Base-by-base conservation (phyloP, 2,797 vertebrate species). In the Acanthurus tractus region DNA sequence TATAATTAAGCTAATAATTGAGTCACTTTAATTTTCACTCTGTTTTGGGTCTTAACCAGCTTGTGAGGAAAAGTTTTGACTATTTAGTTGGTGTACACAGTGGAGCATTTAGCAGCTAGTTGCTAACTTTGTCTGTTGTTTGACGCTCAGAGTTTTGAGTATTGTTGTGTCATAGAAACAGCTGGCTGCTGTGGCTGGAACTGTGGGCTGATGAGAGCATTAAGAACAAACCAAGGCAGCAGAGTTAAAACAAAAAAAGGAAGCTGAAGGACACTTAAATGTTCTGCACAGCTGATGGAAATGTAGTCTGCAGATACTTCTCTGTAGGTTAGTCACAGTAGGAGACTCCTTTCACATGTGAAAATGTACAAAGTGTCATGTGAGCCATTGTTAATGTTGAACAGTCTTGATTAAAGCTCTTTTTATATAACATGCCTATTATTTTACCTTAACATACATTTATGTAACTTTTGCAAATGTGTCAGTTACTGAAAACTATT, bases 1-100 rank as follows among this genome's bases (percentile, higher is more conserved):
- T 49, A 49, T 64, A 29, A 29, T 29, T 29, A 29, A 29, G 29
- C 2, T 29, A 29, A 29, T 29, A 29, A 29, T 29, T 29, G 5
- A 29, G 29, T 17, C 1, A 29, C 29, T 50, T 8, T 56, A 10
- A 14, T 58, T 80, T 74, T 42, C 52, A 48, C 18, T 74, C 42
- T 46, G 22, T 23, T 62, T 63, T 54, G 70, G 38, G 29, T 53
- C 38, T 52, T 38, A 6, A 52, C 58, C 56, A 76, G 8, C 15
- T 52, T 7, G 3, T 29, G 8, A 20, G 52, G 13, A 11, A 68
- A 61, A 22, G 6, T 44, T 34, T 6, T 61, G 34, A 1, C 15
- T 53, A 22, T 54, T 34, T 42, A 44, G 29, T 3, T 34, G 29
- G 29, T 34, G 29, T 34, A 7, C 29, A 34, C 1, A 34, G 6